These are phyloP conservation scores for Varanus komodoensis DNA, from an alignment of 2,113 vertebrate genomes.

Conservation along the genomic window DNA sequence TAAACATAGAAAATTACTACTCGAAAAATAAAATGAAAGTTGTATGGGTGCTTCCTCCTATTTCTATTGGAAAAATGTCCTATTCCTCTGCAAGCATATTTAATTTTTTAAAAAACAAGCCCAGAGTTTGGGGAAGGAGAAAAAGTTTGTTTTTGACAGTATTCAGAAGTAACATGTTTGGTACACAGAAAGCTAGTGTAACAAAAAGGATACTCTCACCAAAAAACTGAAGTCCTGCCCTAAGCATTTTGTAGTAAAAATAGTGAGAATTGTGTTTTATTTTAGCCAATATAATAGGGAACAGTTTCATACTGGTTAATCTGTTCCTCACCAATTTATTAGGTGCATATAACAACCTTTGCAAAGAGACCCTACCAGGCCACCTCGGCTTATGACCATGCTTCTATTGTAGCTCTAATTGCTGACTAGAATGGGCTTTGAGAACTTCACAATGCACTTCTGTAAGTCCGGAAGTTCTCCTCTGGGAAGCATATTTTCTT, in stretches of 20 bases:
- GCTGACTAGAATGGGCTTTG: background rate
- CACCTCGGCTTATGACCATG: background rate
- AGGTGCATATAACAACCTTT: background rate
- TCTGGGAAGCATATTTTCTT: background rate
- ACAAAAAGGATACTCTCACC: background rate
- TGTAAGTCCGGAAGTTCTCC: background rate
- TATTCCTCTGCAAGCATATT: background rate
- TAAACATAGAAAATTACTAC: rapidly evolving
- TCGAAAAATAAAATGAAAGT: background rate
- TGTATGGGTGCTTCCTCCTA: background rate
- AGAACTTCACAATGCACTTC: background rate
- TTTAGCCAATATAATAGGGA: background rate
- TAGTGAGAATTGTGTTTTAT: background rate
- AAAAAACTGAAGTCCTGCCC: background rate
- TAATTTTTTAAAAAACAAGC: background rate
- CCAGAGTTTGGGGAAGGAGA: rapidly evolving
- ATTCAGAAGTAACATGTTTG: background rate
- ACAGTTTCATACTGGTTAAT: background rate
- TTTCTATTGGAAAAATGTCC: background rate
- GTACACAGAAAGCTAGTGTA: background rate
- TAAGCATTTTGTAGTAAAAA: background rate
- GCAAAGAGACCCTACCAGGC: background rate
- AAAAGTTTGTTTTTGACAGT: background rate
- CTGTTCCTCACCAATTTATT: background rate
- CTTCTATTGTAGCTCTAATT: background rate